Base-by-base conservation (phyloP, 2,888 invertebrate species). In the Brachycybe producta region DNA sequence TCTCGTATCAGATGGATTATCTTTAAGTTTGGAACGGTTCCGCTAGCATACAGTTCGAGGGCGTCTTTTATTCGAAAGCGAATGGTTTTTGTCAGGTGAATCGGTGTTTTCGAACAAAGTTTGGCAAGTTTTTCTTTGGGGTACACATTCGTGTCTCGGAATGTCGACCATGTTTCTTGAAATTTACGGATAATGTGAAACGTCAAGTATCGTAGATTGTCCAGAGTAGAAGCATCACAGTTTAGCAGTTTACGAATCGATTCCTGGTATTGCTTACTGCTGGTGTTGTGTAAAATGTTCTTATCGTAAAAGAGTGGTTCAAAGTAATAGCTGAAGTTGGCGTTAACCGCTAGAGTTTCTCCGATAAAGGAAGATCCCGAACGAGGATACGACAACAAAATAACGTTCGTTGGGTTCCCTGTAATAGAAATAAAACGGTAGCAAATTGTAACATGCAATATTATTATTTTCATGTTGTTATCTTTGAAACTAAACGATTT, bases 361-460 rank as follows among this genome's bases (percentile, higher is more conserved):
- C 53, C 47, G 13, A 41, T 21, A 30, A 41, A 53, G 5, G 53
- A 47, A 1, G 53, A 53, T 2, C 53, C 53, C 11, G 53, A 53
- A 15, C 53, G 50, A 21, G 21, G 46, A 36, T 53, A 53, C 1
- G 53, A 36, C 3, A 53, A 23, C 24, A 53, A 1, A 15, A 53
- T n/a, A n/a, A 53, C 53, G 13, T 42, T 51, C 17, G 51, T 30
- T 5, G 8, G 50, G n/a, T n/a, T n/a, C 5, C 15, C 50, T 48
- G 36, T 7, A 40, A 17, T 7, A 47, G 26, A 30, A 32, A 30
- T 23, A 39, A 39, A 39, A n/a, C n/a, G n/a, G n/a, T n/a, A n/a
- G n/a, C n/a, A n/a, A n/a, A n/a, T n/a, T n/a, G n/a, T n/a, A n/a
- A n/a, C n/a, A n/a, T n/a, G n/a, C n/a, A n/a, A n/a, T n/a, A n/a